These are phyloP conservation scores for Melopsittacus undulatus DNA, from an alignment of 2,797 vertebrate genomes.

Conservation along the genomic window DNA sequence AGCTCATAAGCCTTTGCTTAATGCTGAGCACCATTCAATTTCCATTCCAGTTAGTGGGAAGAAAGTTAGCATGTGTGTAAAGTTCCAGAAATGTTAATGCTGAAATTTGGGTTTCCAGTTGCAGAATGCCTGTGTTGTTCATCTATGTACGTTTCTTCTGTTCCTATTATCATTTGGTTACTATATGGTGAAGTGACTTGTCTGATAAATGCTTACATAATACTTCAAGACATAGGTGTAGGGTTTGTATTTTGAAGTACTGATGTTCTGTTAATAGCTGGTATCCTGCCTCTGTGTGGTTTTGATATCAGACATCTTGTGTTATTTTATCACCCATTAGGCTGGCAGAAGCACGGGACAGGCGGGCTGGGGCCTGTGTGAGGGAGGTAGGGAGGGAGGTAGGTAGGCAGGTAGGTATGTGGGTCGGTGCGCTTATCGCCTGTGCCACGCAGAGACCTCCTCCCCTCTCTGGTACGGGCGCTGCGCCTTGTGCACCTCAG, in stretches of 20 bases:
- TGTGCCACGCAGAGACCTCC: not conserved
- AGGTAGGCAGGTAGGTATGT: not conserved
- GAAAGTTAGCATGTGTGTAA: not conserved
- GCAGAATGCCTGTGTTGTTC: accelerated
- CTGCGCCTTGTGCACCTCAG: not conserved
- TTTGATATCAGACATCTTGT: not conserved
- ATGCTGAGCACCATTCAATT: not conserved
- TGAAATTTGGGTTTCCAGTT: not conserved
- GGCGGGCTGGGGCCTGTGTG: accelerated
- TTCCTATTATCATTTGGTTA: not conserved
- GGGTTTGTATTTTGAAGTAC: not conserved
- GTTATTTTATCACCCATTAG: not conserved
- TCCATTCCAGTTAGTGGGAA: not conserved
- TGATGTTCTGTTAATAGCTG: not conserved
- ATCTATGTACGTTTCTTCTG: not conserved
- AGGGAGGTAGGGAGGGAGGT: accelerated
- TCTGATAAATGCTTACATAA: not conserved
- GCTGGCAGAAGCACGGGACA: accelerated
- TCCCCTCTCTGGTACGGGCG: accelerated
- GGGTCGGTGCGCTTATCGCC: not conserved
- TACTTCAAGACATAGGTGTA: not conserved
- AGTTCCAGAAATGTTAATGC: not conserved
- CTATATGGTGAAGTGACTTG: not conserved
- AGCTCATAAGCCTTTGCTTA: not conserved
- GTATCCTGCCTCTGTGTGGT: not conserved